phyloP scores from a whole-genome alignment of 2,797 vertebrate genomes.

The Xiphorhynchus erythropygius region DNA sequence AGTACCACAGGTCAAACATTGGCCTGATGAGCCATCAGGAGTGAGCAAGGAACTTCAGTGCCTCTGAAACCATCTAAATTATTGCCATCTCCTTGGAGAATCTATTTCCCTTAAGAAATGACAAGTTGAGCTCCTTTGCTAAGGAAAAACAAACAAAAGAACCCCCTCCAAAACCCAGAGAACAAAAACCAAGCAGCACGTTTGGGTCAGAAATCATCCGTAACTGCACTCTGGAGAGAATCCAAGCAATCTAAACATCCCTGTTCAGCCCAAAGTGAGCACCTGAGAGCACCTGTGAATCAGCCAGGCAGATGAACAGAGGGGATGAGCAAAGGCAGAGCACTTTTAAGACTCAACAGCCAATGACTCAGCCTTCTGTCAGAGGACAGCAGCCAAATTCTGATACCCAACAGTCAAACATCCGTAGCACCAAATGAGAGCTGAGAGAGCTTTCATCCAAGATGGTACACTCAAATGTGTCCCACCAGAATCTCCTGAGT shows the following conservation, averaged over 20 bases:
- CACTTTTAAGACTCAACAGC: neutral
- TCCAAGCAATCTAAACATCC: neutral
- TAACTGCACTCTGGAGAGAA: neutral
- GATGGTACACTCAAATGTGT: neutral
- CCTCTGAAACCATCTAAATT: neutral
- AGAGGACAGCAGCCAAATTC: neutral
- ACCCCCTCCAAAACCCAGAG: neutral
- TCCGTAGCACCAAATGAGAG: neutral
- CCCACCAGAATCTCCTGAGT: neutral
- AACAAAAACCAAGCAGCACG: neutral
- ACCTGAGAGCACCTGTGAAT: neutral
- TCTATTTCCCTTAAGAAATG: neutral
- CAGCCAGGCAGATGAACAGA: neutral
- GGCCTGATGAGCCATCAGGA: neutral
- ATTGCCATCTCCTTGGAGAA: neutral
- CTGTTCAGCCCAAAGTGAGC: neutral
- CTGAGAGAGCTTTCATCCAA: neutral
- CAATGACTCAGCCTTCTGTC: neutral
- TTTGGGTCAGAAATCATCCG: neutral
- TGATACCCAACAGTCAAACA: neutral
- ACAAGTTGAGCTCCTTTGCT: neutral
- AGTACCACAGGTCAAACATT: neutral
- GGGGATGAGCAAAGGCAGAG: neutral
- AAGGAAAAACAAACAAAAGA: neutral
- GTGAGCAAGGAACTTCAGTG: accelerated